A percentile compares a stretch with the other conserved stretches of the same genome.
Conservation (phyloP, 2,113 vertebrate genomes). For the Neotoma lepida region DNA sequence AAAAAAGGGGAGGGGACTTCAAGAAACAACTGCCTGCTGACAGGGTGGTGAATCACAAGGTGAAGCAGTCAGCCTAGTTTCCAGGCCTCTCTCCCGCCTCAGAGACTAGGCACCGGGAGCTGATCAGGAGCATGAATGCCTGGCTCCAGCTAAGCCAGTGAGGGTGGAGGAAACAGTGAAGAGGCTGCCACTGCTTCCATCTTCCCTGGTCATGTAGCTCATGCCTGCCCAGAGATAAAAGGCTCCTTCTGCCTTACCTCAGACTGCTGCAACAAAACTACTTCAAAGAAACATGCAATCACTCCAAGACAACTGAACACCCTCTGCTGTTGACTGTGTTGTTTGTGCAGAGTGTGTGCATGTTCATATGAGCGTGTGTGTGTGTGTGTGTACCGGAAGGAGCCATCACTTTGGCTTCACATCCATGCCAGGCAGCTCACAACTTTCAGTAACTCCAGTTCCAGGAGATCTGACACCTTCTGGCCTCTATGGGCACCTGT, state of each 20-base stretch:
- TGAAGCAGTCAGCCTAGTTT: neutral
- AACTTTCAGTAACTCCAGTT: neutral
- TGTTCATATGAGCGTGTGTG: neutral
- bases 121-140: neutral
- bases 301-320: conserved; percentile 11
- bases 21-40: neutral
- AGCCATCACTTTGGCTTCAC: neutral
- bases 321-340: neutral
- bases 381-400: neutral
- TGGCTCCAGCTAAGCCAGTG: neutral
- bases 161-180: neutral
- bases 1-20: neutral
- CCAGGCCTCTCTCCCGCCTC: neutral
- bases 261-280: neutral
- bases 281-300: neutral
- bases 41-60: neutral
- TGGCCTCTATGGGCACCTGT: neutral
- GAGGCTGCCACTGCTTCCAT: neutral
- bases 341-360: neutral
- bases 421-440: neutral
- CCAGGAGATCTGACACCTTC: neutral
- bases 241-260: conserved; percentile 18
- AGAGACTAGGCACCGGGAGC: neutral
- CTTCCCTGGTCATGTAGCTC: neutral
- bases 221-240: conserved; percentile 40